Base-by-base conservation (phyloP, 1,140 invertebrate species). In the Ostrea edulis region DNA sequence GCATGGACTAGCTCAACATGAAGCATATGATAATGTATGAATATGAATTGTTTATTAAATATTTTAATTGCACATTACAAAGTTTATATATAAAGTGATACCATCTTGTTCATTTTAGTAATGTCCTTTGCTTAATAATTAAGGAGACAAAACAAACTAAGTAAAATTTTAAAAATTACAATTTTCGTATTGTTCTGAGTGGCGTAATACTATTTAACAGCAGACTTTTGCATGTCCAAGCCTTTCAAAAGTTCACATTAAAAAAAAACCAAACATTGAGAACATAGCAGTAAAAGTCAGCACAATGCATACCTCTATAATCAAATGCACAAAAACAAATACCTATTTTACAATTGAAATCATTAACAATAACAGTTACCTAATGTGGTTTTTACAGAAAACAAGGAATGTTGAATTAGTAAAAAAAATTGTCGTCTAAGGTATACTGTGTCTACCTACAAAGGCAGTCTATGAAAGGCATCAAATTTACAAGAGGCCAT, bases 21-120 rank as follows among this genome's bases (percentile, higher is more conserved):
- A 62, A 62, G 0, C 17, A 62, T 62, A 62, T 20, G 5, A 62
- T 20, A 2, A 62, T n/a, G 5, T 20, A 20, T 62, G 68, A 77
- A 77, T 77, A 77, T 77, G 68, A 77, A 77, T 77, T 29, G 68
- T 77, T 77, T 77, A 77, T 77, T 77, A 77, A 77, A 77, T 77
- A 77, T 29, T 77, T 77, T 25, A 77, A 77, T 77, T 77, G 68
- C 68, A 77, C 68, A 77, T 77, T 77, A 77, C 68, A 77, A 77
- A 35, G 55, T 62, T 62, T 77, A 29, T 29, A 77, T 77, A 77
- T 77, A 77, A 77, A 77, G 29, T 25, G 22, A 35, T 77, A 77
- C 29, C 68, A 77, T 77, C 68, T 77, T 77, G 68, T 77, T 77
- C 29, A 29, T 77, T 77, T 77, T 77, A 9, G 29, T 17, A 29